These are phyloP conservation scores for Actinernus sp. DNA, from an alignment of 92 coral and sea anemone species.

Conservation along the genomic window DNA sequence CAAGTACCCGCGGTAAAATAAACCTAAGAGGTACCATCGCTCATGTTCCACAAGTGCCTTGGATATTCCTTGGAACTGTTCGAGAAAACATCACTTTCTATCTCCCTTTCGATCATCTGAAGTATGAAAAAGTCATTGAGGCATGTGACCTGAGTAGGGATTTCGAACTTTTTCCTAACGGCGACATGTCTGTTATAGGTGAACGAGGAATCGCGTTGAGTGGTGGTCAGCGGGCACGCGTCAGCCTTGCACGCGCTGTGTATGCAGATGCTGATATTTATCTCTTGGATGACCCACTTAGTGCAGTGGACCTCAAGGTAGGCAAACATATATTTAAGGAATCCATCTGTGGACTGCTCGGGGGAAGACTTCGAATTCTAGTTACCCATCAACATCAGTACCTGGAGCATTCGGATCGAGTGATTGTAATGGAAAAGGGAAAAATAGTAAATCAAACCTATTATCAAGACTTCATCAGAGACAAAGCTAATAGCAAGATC, in stretches of 20 bases:
- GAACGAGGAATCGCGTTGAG: slow-evolving; percentile 14
- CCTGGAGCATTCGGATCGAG: slow-evolving; percentile 3
- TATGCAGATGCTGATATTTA: slow-evolving; percentile 14
- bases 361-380: slow-evolving; percentile 5
- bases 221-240: slow-evolving; percentile 42
- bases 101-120: not conserved
- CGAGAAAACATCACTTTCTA: slow-evolving; percentile 26
- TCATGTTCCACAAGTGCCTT: slow-evolving; percentile 11
- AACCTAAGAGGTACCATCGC: not conserved
- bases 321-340: slow-evolving; percentile 17
- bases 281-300: slow-evolving; percentile 10
- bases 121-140: not conserved
- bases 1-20: slow-evolving; percentile 2
- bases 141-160: slow-evolving; percentile 11
- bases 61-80: slow-evolving; percentile 23
- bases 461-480: too few relatives aligned
- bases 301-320: slow-evolving; percentile 23
- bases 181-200: slow-evolving; percentile 19
- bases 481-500: too few relatives aligned
- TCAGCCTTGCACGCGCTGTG: slow-evolving; percentile 27
- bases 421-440: slow-evolving; percentile 13
- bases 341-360: slow-evolving; percentile 12
- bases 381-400: slow-evolving; percentile 25
- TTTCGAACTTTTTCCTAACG: slow-evolving; percentile 2
- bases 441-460: too few relatives aligned